Conservation (phyloP, 2,888 invertebrate genomes). For the Phengaris arion region DNA sequence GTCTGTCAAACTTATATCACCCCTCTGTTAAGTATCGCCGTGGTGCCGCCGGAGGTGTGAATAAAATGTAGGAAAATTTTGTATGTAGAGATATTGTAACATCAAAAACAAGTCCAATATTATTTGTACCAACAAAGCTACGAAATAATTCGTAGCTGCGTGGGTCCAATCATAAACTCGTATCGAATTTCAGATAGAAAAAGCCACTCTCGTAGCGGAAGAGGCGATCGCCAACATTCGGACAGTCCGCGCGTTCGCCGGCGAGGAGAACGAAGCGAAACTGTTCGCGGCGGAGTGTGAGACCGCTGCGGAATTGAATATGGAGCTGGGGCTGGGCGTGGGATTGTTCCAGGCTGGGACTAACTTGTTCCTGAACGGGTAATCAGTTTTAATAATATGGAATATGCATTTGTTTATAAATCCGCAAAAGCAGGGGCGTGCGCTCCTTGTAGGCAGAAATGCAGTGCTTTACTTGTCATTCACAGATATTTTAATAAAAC, state of each 20-base stretch:
- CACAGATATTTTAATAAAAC: no score
- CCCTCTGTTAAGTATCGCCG: no score
- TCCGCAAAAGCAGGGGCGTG: no score
- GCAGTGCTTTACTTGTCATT: no score
- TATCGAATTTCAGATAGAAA: conserved; percentile 82
- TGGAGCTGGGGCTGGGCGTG: conserved; percentile 92
- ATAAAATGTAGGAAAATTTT: no score
- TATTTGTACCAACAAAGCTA: no score
- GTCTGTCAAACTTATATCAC: no score
- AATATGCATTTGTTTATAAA: no score
- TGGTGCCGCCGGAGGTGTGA: no score
- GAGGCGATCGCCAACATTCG: conserved; percentile 96
- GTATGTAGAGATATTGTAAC: no score
- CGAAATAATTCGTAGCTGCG: no score
- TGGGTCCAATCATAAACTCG: background rate
- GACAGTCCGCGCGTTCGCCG: conserved; percentile 96
- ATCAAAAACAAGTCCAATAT: background rate
- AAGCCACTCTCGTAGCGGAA: conserved; percentile 92
- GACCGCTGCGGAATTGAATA: conserved; percentile 84
- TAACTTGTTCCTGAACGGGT: conserved; percentile 90
- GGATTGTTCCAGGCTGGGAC: conserved; percentile 94
- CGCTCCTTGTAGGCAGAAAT: no score
- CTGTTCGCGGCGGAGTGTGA: conserved; percentile 87
- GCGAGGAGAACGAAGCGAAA: conserved; percentile 90
- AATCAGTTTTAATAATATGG: conserved; percentile 25